phyloP scores from a whole-genome alignment of 2,113 vertebrate species.

The Pseudorhombus dupliciocellatus region DNA sequence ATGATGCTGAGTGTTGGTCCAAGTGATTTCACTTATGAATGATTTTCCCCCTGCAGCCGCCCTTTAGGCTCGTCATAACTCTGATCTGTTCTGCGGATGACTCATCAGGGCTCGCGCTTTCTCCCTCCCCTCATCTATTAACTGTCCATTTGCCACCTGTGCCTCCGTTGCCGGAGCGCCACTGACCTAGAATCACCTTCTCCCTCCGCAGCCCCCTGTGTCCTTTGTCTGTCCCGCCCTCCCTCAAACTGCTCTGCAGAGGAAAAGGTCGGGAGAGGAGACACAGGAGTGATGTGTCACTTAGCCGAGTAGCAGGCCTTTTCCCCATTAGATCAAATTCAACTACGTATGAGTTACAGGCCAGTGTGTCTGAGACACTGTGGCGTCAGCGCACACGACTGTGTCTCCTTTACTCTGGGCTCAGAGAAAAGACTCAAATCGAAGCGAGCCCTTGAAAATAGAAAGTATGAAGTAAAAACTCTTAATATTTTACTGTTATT shows the following conservation, averaged over 20 bases:
- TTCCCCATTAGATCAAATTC: constrained; percentile 66
- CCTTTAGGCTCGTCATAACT: constrained; percentile 61
- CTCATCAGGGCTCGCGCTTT: constrained; percentile 50
- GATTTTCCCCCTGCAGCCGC: constrained; percentile 47
- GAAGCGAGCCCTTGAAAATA: background rate
- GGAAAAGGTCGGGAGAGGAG: constrained; percentile 62
- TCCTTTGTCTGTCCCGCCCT: constrained; percentile 37
- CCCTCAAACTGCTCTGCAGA: constrained; percentile 20
- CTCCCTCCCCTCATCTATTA: constrained; percentile 62
- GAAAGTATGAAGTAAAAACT: background rate
- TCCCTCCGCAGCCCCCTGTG: constrained; percentile 19
- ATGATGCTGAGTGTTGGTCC: background rate
- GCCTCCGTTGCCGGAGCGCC: constrained; percentile 42
- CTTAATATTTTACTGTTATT: constrained; percentile 6
- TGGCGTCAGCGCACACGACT: constrained; percentile 14
- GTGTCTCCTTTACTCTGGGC: constrained; percentile 33
- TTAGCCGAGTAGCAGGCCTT: constrained; percentile 33
- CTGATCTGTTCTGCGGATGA: constrained; percentile 52
- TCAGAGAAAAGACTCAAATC: background rate
- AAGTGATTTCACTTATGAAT: constrained; percentile 38
- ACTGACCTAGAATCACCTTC: constrained; percentile 34
- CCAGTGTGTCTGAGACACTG: constrained; percentile 43
- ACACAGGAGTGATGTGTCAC: constrained; percentile 60
- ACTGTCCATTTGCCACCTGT: constrained; percentile 57
- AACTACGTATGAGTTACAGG: constrained; percentile 51